Percentiles rank a stretch among this genome's conserved stretches.
Evolutionary conservation across 1,140 invertebrate genomes (phyloP).

Genomic region (Hycleus phaleratus): DNA sequence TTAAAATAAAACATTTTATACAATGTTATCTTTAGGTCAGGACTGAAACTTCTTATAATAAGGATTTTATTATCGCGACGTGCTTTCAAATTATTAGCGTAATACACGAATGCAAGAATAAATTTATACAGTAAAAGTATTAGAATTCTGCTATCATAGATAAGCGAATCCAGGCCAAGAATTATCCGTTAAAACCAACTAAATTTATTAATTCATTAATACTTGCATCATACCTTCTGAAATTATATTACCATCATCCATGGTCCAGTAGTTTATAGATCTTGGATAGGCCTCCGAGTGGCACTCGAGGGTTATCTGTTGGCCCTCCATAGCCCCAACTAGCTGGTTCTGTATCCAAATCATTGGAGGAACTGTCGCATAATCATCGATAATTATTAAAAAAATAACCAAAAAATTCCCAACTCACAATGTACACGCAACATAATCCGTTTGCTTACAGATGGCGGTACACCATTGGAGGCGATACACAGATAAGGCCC

Average conservation of each 20-base stretch:
- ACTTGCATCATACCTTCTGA: constrained; percentile 54
- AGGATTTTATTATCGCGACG: no score
- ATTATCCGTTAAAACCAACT: no score
- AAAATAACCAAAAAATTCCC: neutral
- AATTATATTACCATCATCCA: constrained; percentile 69
- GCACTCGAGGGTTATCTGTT: constrained; percentile 69
- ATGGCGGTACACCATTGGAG: constrained; percentile 72
- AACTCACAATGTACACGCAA: constrained; percentile 70
- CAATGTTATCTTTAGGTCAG: no score
- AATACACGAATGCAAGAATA: no score
- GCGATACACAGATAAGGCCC: constrained; percentile 46
- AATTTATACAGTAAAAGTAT: no score
- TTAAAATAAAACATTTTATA: no score
- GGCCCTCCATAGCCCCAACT: constrained; percentile 67
- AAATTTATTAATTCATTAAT: no score
- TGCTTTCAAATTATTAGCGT: no score
- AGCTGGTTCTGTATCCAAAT: constrained; percentile 80
- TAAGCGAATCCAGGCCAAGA: no score
- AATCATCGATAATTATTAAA: neutral
- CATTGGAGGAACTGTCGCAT: constrained; percentile 66
- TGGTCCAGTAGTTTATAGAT: constrained; percentile 81
- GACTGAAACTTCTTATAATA: no score
- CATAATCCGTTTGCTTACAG: constrained; percentile 68
- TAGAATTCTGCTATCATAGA: no score
- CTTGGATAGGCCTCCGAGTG: constrained; percentile 80